Percentiles rank a stretch among this genome's conserved stretches.
Conservation (phyloP, 2,113 vertebrate genomes). For the Turnix velox region DNA sequence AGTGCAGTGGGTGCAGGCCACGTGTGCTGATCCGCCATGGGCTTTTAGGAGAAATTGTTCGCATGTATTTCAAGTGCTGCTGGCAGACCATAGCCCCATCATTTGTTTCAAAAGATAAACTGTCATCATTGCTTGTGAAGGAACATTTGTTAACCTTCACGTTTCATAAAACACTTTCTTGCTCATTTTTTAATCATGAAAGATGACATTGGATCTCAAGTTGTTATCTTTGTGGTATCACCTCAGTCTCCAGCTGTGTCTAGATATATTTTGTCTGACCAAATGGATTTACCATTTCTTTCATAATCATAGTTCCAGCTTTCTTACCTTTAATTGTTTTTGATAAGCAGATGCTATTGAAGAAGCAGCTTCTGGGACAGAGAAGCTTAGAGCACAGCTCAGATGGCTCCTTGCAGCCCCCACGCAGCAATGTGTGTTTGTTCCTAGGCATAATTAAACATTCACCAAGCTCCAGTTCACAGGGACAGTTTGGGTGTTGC, state of each 20-base stretch:
- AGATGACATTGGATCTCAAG: constrained; percentile 66
- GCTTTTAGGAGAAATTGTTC: not conserved
- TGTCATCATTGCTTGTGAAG: constrained; percentile 50
- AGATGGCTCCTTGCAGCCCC: not conserved
- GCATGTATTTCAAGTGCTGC: not conserved
- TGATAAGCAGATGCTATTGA: constrained; percentile 46
- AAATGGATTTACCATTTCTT: constrained; percentile 64
- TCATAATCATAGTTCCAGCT: constrained; percentile 33
- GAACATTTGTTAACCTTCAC: constrained; percentile 66
- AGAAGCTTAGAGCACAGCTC: not conserved
- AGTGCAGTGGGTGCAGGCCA: accelerated
- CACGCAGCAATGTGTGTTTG: not conserved
- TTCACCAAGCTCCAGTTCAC: not conserved
- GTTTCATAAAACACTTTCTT: constrained; percentile 65
- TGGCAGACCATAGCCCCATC: not conserved
- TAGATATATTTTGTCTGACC: constrained; percentile 31
- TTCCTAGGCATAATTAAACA: constrained; percentile 26
- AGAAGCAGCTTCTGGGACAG: constrained; percentile 24
- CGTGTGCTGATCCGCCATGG: accelerated
- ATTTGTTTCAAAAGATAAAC: constrained; percentile 63
- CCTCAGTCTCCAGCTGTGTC: constrained; percentile 59
- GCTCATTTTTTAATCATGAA: constrained; percentile 69
- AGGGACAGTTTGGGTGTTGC: not conserved
- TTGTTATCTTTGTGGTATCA: constrained; percentile 63
- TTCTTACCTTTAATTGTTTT: constrained; percentile 57